phyloP scores from a whole-genome alignment of 2,888 invertebrate species.

The Pammene fasciana region DNA sequence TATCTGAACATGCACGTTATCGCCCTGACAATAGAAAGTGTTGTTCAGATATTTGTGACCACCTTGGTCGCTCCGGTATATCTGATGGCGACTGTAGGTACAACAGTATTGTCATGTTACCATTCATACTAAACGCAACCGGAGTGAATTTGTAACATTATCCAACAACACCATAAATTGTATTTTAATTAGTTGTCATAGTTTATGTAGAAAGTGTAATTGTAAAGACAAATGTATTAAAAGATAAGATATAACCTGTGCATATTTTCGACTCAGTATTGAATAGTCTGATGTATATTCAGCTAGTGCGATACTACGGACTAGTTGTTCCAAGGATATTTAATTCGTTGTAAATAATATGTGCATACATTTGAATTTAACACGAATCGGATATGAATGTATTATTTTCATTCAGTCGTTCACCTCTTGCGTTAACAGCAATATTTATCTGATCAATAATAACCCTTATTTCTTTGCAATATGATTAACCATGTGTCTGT shows the following conservation, averaged over 20 bases:
- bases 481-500: too few species aligned
- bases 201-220: constrained; percentile 21
- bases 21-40: too few species aligned
- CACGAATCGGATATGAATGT: constrained; percentile 21
- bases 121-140: background rate
- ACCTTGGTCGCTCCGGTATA: too few species aligned
- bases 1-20: too few species aligned
- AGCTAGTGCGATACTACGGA: background rate
- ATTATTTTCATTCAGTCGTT: constrained; percentile 33
- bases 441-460: background rate
- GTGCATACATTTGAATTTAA: constrained; percentile 37
- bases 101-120: too few species aligned
- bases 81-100: too few species aligned
- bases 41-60: too few species aligned
- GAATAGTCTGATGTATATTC: constrained; percentile 10
- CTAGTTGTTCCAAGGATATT: constrained; percentile 3
- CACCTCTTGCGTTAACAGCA: constrained; percentile 18
- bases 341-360: constrained; percentile 34
- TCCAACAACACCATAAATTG: constrained; percentile 12
- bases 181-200: constrained; percentile 22
- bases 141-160: too few species aligned
- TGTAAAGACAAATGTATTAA: constrained; percentile 18
- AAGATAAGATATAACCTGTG: constrained; percentile 17
- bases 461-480: too few species aligned
- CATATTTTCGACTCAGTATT: constrained; percentile 7